A percentile compares a stretch with the other conserved stretches of the same genome.
Evolutionary conservation across 2,888 invertebrate genomes (phyloP).

Genomic region (Scaptomyza parva): DNA sequence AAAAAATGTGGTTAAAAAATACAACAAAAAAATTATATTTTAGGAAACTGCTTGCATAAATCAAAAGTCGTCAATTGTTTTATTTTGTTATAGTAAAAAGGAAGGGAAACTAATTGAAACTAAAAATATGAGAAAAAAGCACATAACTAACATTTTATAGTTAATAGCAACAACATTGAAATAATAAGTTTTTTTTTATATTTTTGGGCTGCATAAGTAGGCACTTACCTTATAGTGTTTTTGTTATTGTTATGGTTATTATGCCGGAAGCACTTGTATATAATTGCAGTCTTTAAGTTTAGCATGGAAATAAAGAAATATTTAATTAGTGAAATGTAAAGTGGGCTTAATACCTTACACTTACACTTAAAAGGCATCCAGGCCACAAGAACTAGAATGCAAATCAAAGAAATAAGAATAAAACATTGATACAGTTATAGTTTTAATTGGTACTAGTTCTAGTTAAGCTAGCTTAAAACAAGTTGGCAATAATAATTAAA

Average conservation of each 20-base stretch:
- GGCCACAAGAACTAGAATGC: conserved; percentile 45
- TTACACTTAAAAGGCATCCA: conserved; percentile 20
- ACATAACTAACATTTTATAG: conserved; percentile 24
- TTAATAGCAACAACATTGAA: conserved; percentile 53
- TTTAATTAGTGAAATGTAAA: conserved; percentile 12
- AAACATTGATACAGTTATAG: conserved; percentile 6
- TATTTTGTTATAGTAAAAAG: conserved; percentile 4
- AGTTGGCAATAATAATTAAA: conserved; percentile 40
- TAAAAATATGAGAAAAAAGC: conserved; percentile 22
- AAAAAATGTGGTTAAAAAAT: conserved; percentile 8
- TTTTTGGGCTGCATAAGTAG: conserved; percentile 21
- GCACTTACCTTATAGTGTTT: conserved; percentile 36
- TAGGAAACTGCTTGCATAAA: conserved; percentile 45
- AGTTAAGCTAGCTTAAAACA: conserved; percentile 26
- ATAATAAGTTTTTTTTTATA: conserved; percentile 40
- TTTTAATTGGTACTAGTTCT: conserved; percentile 16
- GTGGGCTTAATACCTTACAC: conserved; percentile 2
- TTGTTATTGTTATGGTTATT: conserved; percentile 44
- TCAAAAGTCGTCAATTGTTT: conserved; percentile 31
- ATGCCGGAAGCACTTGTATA: conserved; percentile 62
- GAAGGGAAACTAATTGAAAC: conserved; percentile 54
- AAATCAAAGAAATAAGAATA: conserved; percentile 28
- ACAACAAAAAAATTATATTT: conserved; percentile 9
- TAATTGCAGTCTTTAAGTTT: conserved; percentile 56
- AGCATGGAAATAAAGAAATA: background rate